These are phyloP conservation scores for Ochropleura leucogaster DNA, from an alignment of 2,888 invertebrate genomes.

Conservation along the genomic window DNA sequence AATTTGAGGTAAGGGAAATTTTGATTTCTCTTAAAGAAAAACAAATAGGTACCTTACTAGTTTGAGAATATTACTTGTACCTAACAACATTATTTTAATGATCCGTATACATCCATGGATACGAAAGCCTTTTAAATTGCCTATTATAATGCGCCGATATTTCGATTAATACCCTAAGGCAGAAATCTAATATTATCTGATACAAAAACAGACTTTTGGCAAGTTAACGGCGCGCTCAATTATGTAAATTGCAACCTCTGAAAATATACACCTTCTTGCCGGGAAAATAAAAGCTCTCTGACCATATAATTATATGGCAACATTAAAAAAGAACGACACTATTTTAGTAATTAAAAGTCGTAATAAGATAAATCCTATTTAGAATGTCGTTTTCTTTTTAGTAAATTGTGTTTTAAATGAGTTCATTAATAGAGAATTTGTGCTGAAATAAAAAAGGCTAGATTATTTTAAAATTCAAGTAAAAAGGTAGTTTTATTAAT, in stretches of 20 bases:
- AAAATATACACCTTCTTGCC: slow-evolving; percentile 61
- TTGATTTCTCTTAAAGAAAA: neutral
- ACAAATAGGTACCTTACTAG: neutral
- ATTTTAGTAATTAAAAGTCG: slow-evolving; percentile 53
- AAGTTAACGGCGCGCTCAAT: slow-evolving; percentile 56
- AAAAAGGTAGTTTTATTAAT: neutral
- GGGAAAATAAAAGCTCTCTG: slow-evolving; percentile 25
- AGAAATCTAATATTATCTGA: slow-evolving; percentile 38
- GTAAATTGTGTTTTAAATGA: slow-evolving; percentile 44
- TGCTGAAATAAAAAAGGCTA: neutral
- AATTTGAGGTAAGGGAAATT: no score
- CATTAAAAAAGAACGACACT: slow-evolving; percentile 49
- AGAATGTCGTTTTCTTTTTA: slow-evolving; percentile 43
- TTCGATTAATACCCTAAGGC: slow-evolving; percentile 54
- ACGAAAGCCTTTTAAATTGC: slow-evolving; percentile 32
- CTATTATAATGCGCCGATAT: slow-evolving; percentile 53
- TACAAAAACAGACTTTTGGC: slow-evolving; percentile 38
- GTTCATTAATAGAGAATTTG: slow-evolving; percentile 40
- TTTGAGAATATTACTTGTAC: slow-evolving; percentile 6
- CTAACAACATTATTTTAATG: slow-evolving; percentile 24
- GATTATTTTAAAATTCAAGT: neutral
- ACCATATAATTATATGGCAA: slow-evolving; percentile 43
- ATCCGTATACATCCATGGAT: slow-evolving; percentile 19
- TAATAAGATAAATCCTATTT: slow-evolving; percentile 50
- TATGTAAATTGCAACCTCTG: slow-evolving; percentile 69